phyloP scores from a whole-genome alignment of 2,797 vertebrate genomes.

The Apogon hyalosoma region DNA sequence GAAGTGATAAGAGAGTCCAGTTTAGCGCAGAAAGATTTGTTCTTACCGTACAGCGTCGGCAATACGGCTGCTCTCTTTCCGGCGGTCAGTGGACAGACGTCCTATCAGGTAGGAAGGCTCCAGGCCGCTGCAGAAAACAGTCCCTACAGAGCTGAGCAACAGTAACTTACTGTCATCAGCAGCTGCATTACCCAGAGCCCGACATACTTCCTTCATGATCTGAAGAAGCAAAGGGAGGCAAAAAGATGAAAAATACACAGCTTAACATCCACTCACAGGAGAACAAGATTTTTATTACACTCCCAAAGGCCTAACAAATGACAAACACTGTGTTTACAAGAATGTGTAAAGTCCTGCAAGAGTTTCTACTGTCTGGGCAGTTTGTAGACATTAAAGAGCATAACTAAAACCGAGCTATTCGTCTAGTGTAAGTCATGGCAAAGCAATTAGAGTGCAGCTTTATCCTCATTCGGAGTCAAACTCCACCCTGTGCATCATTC shows the following conservation, averaged over 20 bases:
- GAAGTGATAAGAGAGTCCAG: conserved; percentile 10
- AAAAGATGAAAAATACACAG: conserved; percentile 11
- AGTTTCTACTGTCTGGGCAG: not conserved
- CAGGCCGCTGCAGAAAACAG: conserved; percentile 96
- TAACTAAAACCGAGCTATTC: not conserved
- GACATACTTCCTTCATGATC: conserved; percentile 98
- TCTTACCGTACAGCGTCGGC: conserved; percentile 95
- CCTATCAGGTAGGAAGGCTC: conserved; percentile 98
- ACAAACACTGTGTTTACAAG: conserved; percentile 5
- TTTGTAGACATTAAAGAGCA: conserved; percentile 2
- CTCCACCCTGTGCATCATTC: no score
- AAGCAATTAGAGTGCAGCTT: no score
- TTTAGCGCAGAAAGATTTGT: conserved; percentile 3
- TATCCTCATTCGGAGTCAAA: no score
- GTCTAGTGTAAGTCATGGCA: not conserved
- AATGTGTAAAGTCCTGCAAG: not conserved
- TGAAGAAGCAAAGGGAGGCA: conserved; percentile 60
- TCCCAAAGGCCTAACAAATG: conserved; percentile 4
- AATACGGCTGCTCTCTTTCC: conserved; percentile 97
- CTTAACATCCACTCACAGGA: not conserved
- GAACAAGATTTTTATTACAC: not conserved
- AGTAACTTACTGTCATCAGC: conserved; percentile 95
- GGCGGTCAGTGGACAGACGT: conserved; percentile 93
- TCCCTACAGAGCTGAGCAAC: conserved; percentile 95
- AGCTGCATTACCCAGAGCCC: conserved; percentile 94